These are phyloP conservation scores for Cervus canadensis DNA, from an alignment of 2,113 vertebrate species.

Conservation along the genomic window DNA sequence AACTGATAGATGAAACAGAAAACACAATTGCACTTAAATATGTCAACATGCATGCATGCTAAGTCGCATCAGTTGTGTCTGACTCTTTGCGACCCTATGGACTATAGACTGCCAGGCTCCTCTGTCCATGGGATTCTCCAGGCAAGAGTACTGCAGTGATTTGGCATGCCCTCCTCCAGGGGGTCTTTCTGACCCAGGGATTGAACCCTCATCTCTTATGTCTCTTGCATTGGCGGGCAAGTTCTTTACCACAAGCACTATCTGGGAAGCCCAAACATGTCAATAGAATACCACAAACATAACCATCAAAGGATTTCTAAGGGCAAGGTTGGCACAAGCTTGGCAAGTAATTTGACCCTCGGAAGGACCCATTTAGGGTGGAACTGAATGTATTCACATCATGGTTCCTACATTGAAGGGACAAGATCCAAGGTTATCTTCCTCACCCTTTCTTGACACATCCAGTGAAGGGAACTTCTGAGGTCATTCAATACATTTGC, in stretches of 20 bases:
- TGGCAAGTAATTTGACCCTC: fast-evolving
- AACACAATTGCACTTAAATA: fast-evolving
- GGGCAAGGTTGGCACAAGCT: too few species aligned
- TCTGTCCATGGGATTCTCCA: not conserved
- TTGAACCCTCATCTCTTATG: not conserved
- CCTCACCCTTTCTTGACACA: not conserved
- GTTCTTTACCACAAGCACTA: not conserved
- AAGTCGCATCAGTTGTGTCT: not conserved
- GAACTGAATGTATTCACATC: not conserved
- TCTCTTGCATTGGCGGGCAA: not conserved
- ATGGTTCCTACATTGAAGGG: not conserved
- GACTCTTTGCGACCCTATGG: not conserved
- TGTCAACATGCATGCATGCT: not conserved
- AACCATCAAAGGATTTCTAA: fast-evolving
- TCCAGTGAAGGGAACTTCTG: not conserved
- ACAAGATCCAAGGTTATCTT: too few species aligned
- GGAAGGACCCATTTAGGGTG: not conserved
- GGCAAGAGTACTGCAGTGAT: not conserved
- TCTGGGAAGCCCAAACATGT: not conserved
- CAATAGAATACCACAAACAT: too few species aligned
- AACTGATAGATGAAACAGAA: not conserved
- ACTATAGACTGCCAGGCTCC: not conserved
- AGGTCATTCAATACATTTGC: not conserved
- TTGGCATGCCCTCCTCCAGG: not conserved
- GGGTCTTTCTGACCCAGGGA: not conserved